Conservation (phyloP, 2,888 invertebrate genomes). For the Busseola fusca region DNA sequence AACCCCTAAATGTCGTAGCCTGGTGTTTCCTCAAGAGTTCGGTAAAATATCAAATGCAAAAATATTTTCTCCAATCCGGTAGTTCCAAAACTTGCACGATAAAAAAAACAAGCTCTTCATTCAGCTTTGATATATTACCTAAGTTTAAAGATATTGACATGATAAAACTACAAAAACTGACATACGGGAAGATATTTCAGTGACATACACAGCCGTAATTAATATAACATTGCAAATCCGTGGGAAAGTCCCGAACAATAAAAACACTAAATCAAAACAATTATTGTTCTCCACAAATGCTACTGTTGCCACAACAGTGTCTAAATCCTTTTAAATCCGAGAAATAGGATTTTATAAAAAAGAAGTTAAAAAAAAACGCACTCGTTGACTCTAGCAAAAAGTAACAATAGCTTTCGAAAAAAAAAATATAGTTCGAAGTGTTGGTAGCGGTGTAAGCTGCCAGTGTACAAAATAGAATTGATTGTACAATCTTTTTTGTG, state of each 20-base stretch:
- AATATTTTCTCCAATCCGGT: too few species aligned
- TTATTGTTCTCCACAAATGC: conserved; percentile 82
- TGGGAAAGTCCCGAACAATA: conserved; percentile 75
- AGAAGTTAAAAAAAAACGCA: conserved; percentile 68
- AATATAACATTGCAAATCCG: conserved; percentile 56
- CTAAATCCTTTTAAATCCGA: conserved; percentile 88
- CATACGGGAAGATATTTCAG: background rate
- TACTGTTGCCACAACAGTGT: conserved; percentile 89
- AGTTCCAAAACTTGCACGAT: too few species aligned
- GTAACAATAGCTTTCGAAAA: conserved; percentile 77
- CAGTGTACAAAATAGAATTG: conserved; percentile 83
- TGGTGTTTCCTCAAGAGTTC: too few species aligned
- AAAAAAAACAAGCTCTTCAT: too few species aligned
- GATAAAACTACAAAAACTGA: background rate
- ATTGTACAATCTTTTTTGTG: conserved; percentile 73
- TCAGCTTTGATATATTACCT: too few species aligned
- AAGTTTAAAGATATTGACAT: background rate
- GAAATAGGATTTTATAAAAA: conserved; percentile 86
- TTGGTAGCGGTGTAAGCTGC: conserved; percentile 82
- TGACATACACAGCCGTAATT: conserved; percentile 11
- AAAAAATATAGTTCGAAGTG: conserved; percentile 73
- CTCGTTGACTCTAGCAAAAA: conserved; percentile 86
- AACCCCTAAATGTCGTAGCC: too few species aligned
- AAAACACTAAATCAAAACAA: conserved; percentile 84
- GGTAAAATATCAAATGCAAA: too few species aligned